Percentiles rank a stretch among this genome's conserved stretches.
These are phyloP conservation scores for Ericerus pela DNA, from an alignment of 1,140 invertebrate species.

Conservation along the genomic window DNA sequence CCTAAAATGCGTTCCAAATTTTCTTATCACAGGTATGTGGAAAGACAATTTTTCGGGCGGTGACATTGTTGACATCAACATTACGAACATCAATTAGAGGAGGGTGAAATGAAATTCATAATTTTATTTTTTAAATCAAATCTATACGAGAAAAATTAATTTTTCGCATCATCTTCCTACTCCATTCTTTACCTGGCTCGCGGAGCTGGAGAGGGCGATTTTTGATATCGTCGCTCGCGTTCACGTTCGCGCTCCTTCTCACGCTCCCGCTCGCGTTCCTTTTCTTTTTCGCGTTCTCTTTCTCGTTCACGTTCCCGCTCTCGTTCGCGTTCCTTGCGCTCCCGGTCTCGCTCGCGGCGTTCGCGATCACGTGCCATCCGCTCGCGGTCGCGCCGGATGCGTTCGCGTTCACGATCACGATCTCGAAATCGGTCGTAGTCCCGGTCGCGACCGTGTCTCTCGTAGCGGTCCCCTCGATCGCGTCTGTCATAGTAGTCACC, in stretches of 20 bases:
- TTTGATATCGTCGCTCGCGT: constrained; percentile 33
- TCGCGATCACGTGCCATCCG: constrained; percentile 31
- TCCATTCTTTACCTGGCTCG: constrained; percentile 26
- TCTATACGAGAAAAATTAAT: no score
- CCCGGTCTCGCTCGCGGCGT: constrained; percentile 21
- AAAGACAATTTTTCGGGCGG: no score
- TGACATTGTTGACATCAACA: no score
- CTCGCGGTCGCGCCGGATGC: constrained; percentile 34
- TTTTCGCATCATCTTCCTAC: constrained; percentile 16
- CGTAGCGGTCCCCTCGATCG: neutral
- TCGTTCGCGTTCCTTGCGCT: constrained; percentile 21
- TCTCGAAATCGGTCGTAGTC: constrained; percentile 33
- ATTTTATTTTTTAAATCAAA: no score
- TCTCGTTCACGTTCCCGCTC: constrained; percentile 19
- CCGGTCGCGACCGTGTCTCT: constrained; percentile 23
- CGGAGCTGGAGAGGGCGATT: constrained; percentile 30
- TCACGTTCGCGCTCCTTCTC: constrained; percentile 32
- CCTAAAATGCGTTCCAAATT: no score
- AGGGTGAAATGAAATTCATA: no score
- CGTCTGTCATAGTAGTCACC: neutral
- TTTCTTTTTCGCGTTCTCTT: constrained; percentile 20
- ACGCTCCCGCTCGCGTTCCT: constrained; percentile 31
- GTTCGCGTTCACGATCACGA: constrained; percentile 24
- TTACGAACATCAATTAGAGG: no score
- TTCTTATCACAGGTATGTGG: no score